A percentile compares a stretch with the other conserved stretches of the same genome.
phyloP scores from a whole-genome alignment of 2,113 vertebrate genomes.

The Phaethon lepturus region DNA sequence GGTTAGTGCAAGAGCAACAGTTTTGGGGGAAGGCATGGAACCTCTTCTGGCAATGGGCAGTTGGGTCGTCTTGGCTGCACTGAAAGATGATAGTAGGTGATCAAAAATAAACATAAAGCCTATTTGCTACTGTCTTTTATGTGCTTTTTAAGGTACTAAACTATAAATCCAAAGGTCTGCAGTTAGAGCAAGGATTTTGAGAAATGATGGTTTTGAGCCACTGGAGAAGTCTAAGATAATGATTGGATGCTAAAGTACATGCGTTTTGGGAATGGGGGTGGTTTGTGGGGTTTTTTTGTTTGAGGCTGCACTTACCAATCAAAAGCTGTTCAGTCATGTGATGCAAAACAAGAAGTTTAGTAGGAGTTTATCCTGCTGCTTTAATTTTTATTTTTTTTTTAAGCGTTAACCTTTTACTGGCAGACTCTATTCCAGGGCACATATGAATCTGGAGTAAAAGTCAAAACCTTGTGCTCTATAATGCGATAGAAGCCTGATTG shows the following conservation, averaged over 20 bases:
- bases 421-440: background rate
- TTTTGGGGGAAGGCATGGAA: background rate
- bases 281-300: background rate
- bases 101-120: background rate
- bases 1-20: background rate
- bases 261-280: background rate
- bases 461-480: background rate
- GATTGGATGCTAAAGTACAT: background rate
- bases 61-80: background rate
- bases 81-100: background rate
- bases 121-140: background rate
- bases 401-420: background rate
- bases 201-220: background rate
- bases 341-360: background rate
- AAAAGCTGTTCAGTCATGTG: background rate
- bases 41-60: background rate
- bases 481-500: background rate
- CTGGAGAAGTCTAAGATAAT: background rate
- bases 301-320: fast-evolving
- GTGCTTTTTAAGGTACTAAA: background rate
- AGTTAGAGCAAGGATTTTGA: background rate
- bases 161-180: background rate
- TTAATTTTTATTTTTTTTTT: background rate
- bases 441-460: background rate
- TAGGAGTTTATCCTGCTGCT: background rate